Conservation (phyloP, 2,888 invertebrate species). For the Dusona sp. region DNA sequence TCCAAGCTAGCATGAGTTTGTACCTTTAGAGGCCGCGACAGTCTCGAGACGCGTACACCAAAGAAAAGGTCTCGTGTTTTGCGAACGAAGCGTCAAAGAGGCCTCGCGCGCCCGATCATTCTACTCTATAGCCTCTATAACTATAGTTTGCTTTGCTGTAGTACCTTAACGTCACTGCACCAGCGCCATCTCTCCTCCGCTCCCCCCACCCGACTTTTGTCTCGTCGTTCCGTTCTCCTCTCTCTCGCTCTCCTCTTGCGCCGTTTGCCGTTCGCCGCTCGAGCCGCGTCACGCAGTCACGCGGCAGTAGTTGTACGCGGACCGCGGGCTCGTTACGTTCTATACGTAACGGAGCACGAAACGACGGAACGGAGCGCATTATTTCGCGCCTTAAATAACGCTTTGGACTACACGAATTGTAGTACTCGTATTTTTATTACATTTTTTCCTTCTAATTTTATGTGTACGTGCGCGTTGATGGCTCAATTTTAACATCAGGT, state of each 20-base stretch:
- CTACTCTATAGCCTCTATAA: neutral
- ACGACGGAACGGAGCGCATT: constrained; percentile 3
- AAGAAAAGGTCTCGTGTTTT: constrained; percentile 42
- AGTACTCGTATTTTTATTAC: neutral
- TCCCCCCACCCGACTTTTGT: neutral
- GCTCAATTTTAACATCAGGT: constrained; percentile 30
- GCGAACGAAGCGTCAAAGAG: constrained; percentile 57
- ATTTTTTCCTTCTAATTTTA: neutral
- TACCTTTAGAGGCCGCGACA: constrained; percentile 47
- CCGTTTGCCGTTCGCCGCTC: constrained; percentile 10
- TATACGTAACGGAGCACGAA: constrained; percentile 40
- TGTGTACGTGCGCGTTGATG: constrained; percentile 2
- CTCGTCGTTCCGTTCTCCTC: neutral
- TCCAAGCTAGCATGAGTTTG: constrained; percentile 12
- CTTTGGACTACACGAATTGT: neutral
- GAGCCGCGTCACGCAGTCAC: constrained; percentile 35
- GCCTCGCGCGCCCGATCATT: constrained; percentile 48
- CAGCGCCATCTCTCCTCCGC: constrained; percentile 30
- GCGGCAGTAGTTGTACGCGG: constrained; percentile 48
- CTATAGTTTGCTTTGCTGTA: constrained; percentile 4
- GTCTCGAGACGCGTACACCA: constrained; percentile 33
- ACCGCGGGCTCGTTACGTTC: constrained; percentile 50
- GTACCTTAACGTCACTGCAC: constrained; percentile 22
- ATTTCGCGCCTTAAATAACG: constrained; percentile 28
- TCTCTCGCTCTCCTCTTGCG: constrained; percentile 3